Conservation (phyloP, 2,113 vertebrate species). For the Myodes glareolus region DNA sequence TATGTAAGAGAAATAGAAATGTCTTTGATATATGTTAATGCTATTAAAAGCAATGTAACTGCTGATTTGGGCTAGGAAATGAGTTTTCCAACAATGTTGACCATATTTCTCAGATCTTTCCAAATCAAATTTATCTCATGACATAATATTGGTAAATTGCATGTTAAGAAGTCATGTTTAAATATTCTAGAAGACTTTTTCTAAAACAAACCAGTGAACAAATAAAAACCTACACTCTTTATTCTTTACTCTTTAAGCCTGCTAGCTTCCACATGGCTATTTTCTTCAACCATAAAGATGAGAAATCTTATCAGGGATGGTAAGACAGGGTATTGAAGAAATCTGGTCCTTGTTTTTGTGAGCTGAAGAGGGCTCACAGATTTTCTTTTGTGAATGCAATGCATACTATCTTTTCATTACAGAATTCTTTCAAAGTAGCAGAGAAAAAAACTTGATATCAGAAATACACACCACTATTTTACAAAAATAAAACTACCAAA, state of each 20-base stretch:
- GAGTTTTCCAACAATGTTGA: neutral
- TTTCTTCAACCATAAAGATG: neutral
- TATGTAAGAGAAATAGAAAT: neutral
- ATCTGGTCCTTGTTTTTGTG: neutral
- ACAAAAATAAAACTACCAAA: neutral
- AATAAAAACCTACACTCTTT: neutral
- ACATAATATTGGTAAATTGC: neutral
- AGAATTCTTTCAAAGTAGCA: neutral
- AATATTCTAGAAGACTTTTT: neutral
- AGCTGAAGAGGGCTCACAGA: neutral
- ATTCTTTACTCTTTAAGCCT: neutral
- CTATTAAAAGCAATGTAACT: neutral
- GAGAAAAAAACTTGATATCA: neutral
- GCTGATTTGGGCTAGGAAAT: neutral
- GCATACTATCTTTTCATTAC: neutral
- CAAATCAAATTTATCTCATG: no score
- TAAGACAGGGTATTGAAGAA: neutral
- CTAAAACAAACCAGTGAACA: neutral
- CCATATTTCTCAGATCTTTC: neutral
- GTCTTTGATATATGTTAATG: neutral
- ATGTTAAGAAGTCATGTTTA: neutral
- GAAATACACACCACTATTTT: neutral
- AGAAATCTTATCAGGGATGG: neutral
- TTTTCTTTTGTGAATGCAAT: neutral
- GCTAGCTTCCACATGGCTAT: neutral